Conservation (phyloP, 2,888 invertebrate species). For the Sipha maydis region DNA sequence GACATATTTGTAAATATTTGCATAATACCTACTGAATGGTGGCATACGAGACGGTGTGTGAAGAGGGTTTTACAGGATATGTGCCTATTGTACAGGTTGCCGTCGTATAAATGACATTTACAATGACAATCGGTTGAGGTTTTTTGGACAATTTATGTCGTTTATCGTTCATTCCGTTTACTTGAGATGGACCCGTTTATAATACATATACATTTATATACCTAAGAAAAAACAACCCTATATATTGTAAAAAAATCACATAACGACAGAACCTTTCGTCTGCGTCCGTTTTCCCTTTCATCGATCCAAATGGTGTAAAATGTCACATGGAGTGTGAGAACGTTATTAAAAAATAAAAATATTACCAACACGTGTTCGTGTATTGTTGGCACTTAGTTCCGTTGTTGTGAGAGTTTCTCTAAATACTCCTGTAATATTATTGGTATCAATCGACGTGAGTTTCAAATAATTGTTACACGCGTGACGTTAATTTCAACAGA, state of each 20-base stretch:
- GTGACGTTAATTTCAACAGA: too few relatives aligned
- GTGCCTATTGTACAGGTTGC: not conserved
- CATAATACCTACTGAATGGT: conserved; percentile 1
- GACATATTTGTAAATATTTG: conserved; percentile 3
- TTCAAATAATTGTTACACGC: not conserved
- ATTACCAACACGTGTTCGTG: conserved; percentile 4
- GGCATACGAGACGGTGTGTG: not conserved
- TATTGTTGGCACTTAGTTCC: not conserved
- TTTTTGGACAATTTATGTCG: conserved; percentile 12
- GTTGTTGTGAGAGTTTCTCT: conserved; percentile 4
- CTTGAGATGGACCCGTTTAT: not conserved
- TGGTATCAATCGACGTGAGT: not conserved
- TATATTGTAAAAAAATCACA: not conserved
- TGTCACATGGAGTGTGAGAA: conserved; percentile 52
- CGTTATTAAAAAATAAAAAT: conserved; percentile 11
- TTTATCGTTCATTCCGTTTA: not conserved
- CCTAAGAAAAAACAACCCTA: not conserved
- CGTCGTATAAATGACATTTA: not conserved
- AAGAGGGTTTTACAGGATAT: not conserved
- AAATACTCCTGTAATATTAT: not conserved
- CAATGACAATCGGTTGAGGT: conserved; percentile 9
- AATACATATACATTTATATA: not conserved
- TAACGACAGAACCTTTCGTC: conserved; percentile 37
- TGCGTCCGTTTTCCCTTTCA: not conserved
- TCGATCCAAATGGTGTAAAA: conserved; percentile 3